A percentile compares a stretch with the other conserved stretches of the same genome.
phyloP scores from a whole-genome alignment of 1,140 invertebrate species.

The Sycobia sp. region DNA sequence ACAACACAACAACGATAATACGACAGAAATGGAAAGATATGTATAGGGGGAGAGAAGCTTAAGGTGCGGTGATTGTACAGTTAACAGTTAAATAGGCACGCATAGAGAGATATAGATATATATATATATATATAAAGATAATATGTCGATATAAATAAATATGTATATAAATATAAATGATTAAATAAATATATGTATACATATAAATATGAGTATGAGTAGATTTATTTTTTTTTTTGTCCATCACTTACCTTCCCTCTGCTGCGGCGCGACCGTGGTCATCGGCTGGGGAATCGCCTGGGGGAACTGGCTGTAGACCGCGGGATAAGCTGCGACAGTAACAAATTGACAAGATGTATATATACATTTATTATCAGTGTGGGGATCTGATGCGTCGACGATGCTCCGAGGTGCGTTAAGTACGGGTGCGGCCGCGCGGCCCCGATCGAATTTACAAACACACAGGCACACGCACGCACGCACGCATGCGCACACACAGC shows the following conservation, averaged over 20 bases:
- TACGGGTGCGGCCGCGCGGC: too few relatives aligned
- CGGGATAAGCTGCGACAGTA: slow-evolving; percentile 86
- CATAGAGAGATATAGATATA: slow-evolving; percentile 2
- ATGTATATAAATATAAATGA: slow-evolving; percentile 11
- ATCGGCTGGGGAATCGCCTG: slow-evolving; percentile 92
- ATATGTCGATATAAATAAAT: background rate
- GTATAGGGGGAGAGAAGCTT: too few relatives aligned
- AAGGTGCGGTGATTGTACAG: too few relatives aligned
- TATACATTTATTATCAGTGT: background rate
- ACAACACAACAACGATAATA: too few relatives aligned
- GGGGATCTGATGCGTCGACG: too few relatives aligned
- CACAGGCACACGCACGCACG: too few relatives aligned
- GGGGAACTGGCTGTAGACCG: slow-evolving; percentile 94
- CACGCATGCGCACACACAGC: too few relatives aligned
- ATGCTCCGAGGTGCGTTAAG: too few relatives aligned
- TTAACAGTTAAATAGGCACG: slow-evolving; percentile 38
- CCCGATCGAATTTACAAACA: too few relatives aligned
- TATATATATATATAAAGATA: too few relatives aligned
- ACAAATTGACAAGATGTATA: slow-evolving; percentile 60
- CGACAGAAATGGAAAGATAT: background rate
- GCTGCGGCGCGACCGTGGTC: slow-evolving; percentile 85
- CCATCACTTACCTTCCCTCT: slow-evolving; percentile 96
- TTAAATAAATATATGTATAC: slow-evolving; percentile 15
- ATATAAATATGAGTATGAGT: background rate
- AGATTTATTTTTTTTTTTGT: too few relatives aligned